Conservation (phyloP, 2,888 invertebrate species). For the Pseudococcus viburni region DNA sequence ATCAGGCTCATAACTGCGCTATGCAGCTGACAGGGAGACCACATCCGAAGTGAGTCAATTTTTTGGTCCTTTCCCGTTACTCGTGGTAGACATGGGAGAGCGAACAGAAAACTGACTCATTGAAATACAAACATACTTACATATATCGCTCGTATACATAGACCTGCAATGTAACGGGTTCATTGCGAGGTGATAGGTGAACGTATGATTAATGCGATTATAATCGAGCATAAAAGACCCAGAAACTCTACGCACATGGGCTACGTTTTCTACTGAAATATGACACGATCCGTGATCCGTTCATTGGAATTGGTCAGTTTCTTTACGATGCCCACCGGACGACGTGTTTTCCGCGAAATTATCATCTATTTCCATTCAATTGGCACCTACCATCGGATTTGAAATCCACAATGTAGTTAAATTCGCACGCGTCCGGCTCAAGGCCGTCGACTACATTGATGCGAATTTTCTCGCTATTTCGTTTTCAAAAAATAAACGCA, state of each 20-base stretch:
- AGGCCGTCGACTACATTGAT: neutral
- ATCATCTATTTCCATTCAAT: neutral
- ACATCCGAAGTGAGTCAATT: constrained; percentile 16
- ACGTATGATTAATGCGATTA: constrained; percentile 37
- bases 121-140: neutral
- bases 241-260: neutral
- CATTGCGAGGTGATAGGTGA: neutral
- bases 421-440: neutral
- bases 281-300: neutral
- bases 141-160: too few relatives aligned
- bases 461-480: neutral
- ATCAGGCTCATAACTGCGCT: neutral
- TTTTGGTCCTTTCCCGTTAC: constrained; percentile 39
- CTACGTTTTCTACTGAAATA: neutral
- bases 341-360: neutral
- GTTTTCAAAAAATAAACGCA: neutral
- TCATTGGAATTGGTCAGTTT: neutral
- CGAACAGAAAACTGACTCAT: neutral
- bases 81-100: neutral
- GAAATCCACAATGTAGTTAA: neutral
- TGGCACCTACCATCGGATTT: neutral
- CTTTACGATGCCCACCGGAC: neutral
- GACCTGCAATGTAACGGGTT: neutral
- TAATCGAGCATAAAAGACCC: neutral
- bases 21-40: neutral